phyloP scores from a whole-genome alignment of 1,140 invertebrate genomes.

The Pogonus chalceus region DNA sequence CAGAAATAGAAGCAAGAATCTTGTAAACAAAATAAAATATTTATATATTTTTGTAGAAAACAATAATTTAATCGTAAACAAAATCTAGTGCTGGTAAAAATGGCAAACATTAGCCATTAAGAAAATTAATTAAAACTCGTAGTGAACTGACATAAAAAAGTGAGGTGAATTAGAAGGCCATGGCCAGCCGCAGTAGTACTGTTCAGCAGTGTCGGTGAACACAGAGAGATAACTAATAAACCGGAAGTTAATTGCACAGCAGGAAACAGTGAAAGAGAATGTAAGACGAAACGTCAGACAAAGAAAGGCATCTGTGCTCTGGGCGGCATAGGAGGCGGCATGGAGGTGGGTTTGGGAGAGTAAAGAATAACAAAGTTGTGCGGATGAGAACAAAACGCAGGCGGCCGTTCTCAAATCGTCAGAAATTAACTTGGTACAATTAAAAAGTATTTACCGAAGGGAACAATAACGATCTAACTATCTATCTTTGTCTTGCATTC shows the following conservation, averaged over 20 bases:
- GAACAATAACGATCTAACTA: neutral
- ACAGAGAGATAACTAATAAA: neutral
- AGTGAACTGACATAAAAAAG: neutral
- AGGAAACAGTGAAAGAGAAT: conserved; percentile 2
- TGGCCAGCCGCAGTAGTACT: neutral
- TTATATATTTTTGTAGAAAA: too few relatives aligned
- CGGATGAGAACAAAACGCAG: neutral
- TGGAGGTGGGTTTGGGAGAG: too few relatives aligned
- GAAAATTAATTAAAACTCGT: neutral
- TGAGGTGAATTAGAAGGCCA: neutral
- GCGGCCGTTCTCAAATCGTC: neutral
- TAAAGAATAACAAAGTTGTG: neutral
- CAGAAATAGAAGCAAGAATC: too few relatives aligned
- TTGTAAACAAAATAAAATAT: too few relatives aligned
- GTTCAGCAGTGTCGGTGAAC: neutral
- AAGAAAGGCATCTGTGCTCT: too few relatives aligned
- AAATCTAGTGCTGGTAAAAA: neutral
- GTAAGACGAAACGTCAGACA: too few relatives aligned
- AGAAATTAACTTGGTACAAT: neutral
- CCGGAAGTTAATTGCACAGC: neutral
- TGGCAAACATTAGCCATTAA: neutral
- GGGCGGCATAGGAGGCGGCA: too few relatives aligned
- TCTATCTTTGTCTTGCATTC: too few relatives aligned
- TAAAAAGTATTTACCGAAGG: neutral
- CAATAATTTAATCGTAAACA: too few relatives aligned